Evolutionary conservation across 2,113 vertebrate genomes (phyloP), one percentile per base, ranked within the genome.

Genomic region (Tauraco erythrolophus): DNA sequence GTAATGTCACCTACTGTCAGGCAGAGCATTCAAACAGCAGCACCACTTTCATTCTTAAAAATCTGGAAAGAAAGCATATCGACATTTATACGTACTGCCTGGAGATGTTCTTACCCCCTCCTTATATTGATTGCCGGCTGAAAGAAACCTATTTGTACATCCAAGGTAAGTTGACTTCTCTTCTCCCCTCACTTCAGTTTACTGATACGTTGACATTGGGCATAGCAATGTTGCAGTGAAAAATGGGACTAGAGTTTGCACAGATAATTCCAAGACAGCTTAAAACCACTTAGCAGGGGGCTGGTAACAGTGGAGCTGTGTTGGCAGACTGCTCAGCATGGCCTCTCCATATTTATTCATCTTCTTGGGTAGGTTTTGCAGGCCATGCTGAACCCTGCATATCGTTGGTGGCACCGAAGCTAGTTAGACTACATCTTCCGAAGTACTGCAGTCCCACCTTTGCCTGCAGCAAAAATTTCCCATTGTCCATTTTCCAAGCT

Each of bases 51-150:
- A 94, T 95, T 69, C 96, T 98, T 51, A 86, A 93, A 79, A 97
- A 98, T 70, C 81, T 98, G 96, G 93, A 97, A 79, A 95, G 35
- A 74, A 96, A 95, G 18, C 88, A 98, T 43, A 92, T 60, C 2
- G 97, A 96, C 43, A 78, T 86, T 62, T 98, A 98, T 14, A 95
- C 46, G 39, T 98, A 98, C 71, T 96, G 85, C 61, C 77, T 98
- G 60, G 91, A 95, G 56, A 95, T 89, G 45, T 94, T 98, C 92
- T 89, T 97, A 30, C 98, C 98, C 48, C 97, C 98, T 94, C 98
- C 98, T 76, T 97, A 97, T 24, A 77, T 31, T 88, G 37, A 80
- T 0, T 93, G 94, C 46, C 84, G n/a, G 27, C 31, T 97, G 66
- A 97, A 51, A 61, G 92, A 88, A 95, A 97, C 88, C 30, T 98